These are phyloP conservation scores for Hetaerina titia DNA, from an alignment of 2,888 invertebrate genomes.

Conservation along the genomic window DNA sequence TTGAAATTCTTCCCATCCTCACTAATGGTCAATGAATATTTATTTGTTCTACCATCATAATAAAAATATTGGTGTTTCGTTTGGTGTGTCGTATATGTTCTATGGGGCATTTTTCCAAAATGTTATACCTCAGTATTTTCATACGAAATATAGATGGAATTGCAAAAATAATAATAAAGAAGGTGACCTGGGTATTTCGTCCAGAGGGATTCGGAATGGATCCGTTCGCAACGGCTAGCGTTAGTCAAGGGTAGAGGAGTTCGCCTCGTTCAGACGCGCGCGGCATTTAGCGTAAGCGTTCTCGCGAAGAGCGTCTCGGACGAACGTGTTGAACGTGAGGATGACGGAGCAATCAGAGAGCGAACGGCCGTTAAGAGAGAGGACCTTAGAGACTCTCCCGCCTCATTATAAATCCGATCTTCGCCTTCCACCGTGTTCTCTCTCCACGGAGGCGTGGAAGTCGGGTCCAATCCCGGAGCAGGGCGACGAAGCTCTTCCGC, in stretches of 20 bases:
- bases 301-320: neutral
- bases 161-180: neutral
- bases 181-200: neutral
- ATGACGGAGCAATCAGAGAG: neutral
- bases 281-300: neutral
- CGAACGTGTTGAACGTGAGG: neutral
- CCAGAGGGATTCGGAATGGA: neutral
- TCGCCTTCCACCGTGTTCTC: neutral
- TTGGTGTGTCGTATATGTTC: no score
- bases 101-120: no score
- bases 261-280: neutral
- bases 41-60: no score
- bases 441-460: neutral
- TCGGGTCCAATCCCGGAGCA: neutral
- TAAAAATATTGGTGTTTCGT: no score
- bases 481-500: slow-evolving; percentile 8
- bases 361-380: no score
- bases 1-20: no score
- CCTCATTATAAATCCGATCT: neutral
- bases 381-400: no score
- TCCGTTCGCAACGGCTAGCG: neutral
- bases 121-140: no score
- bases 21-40: no score
- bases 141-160: no score
- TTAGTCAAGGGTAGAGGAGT: neutral